A percentile compares a stretch with the other conserved stretches of the same genome.
Evolutionary conservation across 2,888 invertebrate genomes (phyloP).

Genomic region (Epistrophe grossulariae): DNA sequence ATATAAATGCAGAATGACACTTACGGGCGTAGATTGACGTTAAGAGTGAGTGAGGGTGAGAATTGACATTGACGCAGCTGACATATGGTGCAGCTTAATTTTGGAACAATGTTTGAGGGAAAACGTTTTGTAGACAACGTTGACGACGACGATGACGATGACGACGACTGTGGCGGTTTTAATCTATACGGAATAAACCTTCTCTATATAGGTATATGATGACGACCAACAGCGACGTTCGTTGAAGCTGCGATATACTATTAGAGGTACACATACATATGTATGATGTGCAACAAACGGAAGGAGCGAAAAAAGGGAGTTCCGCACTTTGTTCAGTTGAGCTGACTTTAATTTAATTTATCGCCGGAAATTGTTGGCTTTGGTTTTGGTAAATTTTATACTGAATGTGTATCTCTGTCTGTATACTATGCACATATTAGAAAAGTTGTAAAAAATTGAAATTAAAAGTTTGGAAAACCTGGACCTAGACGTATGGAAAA

Average conservation of each 20-base stretch:
- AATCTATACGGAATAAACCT: not conserved
- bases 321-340: constrained; percentile 39
- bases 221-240: constrained; percentile 13
- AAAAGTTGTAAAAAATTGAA: not conserved
- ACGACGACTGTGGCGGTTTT: constrained; percentile 23
- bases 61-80: constrained; percentile 73
- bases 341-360: constrained; percentile 71
- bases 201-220: not conserved
- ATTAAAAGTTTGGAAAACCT: not conserved
- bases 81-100: constrained; percentile 75
- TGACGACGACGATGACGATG: constrained; percentile 21
- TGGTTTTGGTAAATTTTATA: constrained; percentile 18
- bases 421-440: too few species aligned
- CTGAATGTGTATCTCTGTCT: not conserved
- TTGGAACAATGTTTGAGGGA: constrained; percentile 67
- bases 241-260: not conserved
- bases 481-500: not conserved
- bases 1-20: constrained; percentile 63
- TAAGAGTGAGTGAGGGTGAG: constrained; percentile 69
- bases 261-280: not conserved
- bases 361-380: constrained; percentile 63
- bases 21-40: constrained; percentile 72
- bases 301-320: constrained; percentile 37
- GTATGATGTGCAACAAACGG: constrained; percentile 27
- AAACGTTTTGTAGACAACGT: constrained; percentile 65